phyloP scores from a whole-genome alignment of 2,113 vertebrate species.

The Hiodon tergisus region DNA sequence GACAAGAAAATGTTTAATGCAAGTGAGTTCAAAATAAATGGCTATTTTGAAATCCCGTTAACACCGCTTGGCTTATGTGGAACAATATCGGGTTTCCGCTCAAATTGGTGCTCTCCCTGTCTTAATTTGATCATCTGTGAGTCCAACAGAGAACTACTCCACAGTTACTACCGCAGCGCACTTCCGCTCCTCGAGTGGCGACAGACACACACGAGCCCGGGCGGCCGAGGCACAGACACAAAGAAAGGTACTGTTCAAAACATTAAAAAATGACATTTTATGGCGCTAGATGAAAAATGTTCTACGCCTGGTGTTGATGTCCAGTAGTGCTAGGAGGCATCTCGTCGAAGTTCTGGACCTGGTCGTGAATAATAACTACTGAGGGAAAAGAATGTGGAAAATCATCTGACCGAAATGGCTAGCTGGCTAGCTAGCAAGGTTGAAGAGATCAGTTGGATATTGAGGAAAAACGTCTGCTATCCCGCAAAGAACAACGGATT shows the following conservation, averaged over 20 bases:
- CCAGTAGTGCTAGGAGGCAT: background rate
- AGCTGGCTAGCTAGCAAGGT: constrained; percentile 13
- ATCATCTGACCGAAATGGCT: constrained; percentile 5
- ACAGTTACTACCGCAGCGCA: constrained; percentile 67
- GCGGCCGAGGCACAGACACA: constrained; percentile 29
- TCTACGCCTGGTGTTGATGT: background rate
- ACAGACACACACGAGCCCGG: constrained; percentile 63
- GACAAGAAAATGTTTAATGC: no score
- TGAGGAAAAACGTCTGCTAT: background rate
- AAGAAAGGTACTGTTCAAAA: constrained; percentile 20
- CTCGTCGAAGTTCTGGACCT: constrained; percentile 4
- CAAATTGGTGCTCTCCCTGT: constrained; percentile 3
- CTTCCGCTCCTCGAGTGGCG: constrained; percentile 80
- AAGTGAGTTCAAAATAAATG: background rate
- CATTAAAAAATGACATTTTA: background rate
- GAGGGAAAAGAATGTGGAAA: constrained; percentile 1
- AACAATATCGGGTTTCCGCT: constrained; percentile 6
- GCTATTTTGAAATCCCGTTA: background rate
- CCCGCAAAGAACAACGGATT: background rate
- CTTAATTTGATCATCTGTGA: constrained; percentile 4
- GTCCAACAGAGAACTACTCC: constrained; percentile 46
- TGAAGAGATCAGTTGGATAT: constrained; percentile 9
- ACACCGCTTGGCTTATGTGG: background rate
- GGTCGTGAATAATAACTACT: background rate
- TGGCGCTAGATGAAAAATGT: background rate